These are phyloP conservation scores for Lithobates sylvaticus DNA, from an alignment of 2,797 vertebrate genomes.

Conservation along the genomic window DNA sequence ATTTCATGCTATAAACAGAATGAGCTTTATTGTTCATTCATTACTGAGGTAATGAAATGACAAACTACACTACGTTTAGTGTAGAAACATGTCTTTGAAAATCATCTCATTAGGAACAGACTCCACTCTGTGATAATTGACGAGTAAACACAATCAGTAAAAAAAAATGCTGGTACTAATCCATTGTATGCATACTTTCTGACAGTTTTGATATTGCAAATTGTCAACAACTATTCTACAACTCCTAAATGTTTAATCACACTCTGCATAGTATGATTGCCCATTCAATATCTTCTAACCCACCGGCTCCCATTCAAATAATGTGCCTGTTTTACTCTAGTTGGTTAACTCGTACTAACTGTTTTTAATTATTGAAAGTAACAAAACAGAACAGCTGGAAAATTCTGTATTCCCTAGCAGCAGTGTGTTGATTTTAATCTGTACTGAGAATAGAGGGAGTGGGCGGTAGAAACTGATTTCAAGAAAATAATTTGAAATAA, in stretches of 20 bases:
- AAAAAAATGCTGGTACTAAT: conserved; percentile 41
- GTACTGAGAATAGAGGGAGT: conserved; percentile 73
- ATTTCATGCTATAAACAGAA: conserved; percentile 39
- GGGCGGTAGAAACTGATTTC: conserved; percentile 34
- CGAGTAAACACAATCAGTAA: conserved; percentile 57
- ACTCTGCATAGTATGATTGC: conserved; percentile 73
- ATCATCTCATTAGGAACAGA: conserved; percentile 56
- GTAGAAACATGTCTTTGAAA: conserved; percentile 50
- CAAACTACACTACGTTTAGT: conserved; percentile 59
- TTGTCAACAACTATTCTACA: conserved; percentile 82
- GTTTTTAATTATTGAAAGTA: conserved; percentile 84
- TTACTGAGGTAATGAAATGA: conserved; percentile 57
- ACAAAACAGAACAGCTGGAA: conserved; percentile 80
- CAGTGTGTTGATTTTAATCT: conserved; percentile 78
- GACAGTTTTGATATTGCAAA: conserved; percentile 56
- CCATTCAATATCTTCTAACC: conserved; percentile 72
- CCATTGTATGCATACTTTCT: conserved; percentile 54
- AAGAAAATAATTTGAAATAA: conserved; percentile 23
- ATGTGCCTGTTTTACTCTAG: conserved; percentile 70
- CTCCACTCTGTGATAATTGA: conserved; percentile 60
- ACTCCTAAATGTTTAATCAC: conserved; percentile 81
- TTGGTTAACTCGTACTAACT: conserved; percentile 72
- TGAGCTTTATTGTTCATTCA: conserved; percentile 49
- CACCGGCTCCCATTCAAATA: conserved; percentile 67
- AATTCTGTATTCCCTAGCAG: conserved; percentile 76